Evolutionary conservation across 2,113 vertebrate species (phyloP), one percentile per base, ranked within the genome.

Genomic region (Maccullochella peelii): DNA sequence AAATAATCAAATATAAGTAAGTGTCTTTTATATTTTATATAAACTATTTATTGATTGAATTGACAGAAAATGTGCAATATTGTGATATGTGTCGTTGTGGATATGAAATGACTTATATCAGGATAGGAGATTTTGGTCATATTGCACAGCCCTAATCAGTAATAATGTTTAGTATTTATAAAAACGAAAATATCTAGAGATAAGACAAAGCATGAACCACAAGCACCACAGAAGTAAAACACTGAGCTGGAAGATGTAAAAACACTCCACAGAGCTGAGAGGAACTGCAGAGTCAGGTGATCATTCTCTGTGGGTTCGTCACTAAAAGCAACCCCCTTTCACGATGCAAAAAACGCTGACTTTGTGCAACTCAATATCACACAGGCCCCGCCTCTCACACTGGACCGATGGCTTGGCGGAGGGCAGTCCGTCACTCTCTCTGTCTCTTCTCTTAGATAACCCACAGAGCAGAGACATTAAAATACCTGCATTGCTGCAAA

Each of bases 401-500:
- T 27, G 2, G 25, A 68, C 61, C 52, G 5, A 49, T 65, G 27
- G 15, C 27, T 16, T 50, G 30, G 2, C 38, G 55, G 1, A 25
- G 27, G 47, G 15, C 6, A 55, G 25, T 15, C 33, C 3, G 33
- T 77, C 65, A 74, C 57, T 36, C 47, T 7, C 49, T 20, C 36
- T 0, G 27, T 42, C 38, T 63, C 9, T 62, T 61, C 44, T 36
- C 40, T 63, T 25, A 65, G 47, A 76, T 81, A 38, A n/a, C 15
- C 23, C 71, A 75, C 20, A 52, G 18, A 57, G 66, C 55, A 54
- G 36, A 50, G 11, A 57, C 40, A 59, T 33, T 62, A 14, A 52
- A 52, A 73, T 58, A 66, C 15, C 50, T 71, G 66, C 18, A 40
- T 11, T 33, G 42, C 58, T 67, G n/a, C 38, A 54, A n/a, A 59